Percentiles rank a stretch among this genome's conserved stretches.
Evolutionary conservation across 2,113 vertebrate genomes (phyloP).

Genomic region (Ophthalmolycus amberensis): DNA sequence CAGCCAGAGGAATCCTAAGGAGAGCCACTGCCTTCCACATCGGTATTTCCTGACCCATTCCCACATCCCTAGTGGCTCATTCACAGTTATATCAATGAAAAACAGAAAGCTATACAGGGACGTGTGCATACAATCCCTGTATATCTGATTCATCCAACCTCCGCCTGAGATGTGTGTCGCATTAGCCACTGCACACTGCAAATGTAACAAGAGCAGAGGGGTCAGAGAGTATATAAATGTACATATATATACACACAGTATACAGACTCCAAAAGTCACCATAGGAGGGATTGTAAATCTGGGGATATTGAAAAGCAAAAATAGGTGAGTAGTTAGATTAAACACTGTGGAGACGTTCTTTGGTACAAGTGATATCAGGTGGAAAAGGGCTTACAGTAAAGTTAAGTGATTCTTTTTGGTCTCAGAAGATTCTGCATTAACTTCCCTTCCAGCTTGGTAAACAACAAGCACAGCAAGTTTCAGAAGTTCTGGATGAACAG

Average conservation of each 20-base stretch:
- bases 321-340: slow-evolving; percentile 29
- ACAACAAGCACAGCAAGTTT: slow-evolving; percentile 21
- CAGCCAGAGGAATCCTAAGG: slow-evolving; percentile 69
- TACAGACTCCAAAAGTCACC: slow-evolving; percentile 30
- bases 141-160: slow-evolving; percentile 37
- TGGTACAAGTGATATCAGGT: slow-evolving; percentile 28
- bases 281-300: slow-evolving; percentile 37
- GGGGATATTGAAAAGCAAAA: slow-evolving; percentile 40
- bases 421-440: background rate
- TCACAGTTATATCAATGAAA: slow-evolving; percentile 53
- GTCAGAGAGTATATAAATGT: slow-evolving; percentile 38
- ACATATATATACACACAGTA: slow-evolving; percentile 35
- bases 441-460: slow-evolving; percentile 19
- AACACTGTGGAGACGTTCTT: slow-evolving; percentile 10
- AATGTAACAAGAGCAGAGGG: slow-evolving; percentile 41
- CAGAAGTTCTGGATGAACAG: background rate
- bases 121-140: slow-evolving; percentile 33
- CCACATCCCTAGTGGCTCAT: slow-evolving; percentile 67
- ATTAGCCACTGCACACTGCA: slow-evolving; percentile 7
- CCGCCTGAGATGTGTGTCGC: slow-evolving; percentile 13
- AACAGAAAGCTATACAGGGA: slow-evolving; percentile 40
- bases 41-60: slow-evolving; percentile 78
- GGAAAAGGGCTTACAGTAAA: slow-evolving; percentile 21
- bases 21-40: slow-evolving; percentile 67
- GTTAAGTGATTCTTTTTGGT: slow-evolving; percentile 5